Percentiles rank a stretch among this genome's conserved stretches.
phyloP scores from a whole-genome alignment of 2,888 invertebrate species.

The Pachycephus smyrnensis region DNA sequence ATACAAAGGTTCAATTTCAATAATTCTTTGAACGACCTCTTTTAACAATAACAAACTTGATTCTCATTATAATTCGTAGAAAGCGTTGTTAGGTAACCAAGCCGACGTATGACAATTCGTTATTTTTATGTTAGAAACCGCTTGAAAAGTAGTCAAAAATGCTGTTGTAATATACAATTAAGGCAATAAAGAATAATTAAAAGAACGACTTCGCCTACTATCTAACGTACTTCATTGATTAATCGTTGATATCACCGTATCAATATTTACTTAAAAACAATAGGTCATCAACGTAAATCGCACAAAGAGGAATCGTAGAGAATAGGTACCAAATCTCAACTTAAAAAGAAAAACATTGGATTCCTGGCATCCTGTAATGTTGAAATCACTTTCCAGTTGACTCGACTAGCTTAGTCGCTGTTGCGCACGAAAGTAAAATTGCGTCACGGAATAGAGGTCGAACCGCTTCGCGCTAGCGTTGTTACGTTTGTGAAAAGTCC shows the following conservation, averaged over 20 bases:
- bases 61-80: background rate
- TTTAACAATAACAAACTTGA: background rate
- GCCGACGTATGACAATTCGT: too few relatives aligned
- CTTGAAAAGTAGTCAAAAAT: background rate
- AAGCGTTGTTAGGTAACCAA: too few relatives aligned
- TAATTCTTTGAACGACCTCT: too few relatives aligned
- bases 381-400: conserved; percentile 42
- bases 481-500: conserved; percentile 38
- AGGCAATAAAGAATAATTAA: background rate
- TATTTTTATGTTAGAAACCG: too few relatives aligned
- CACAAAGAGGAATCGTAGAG: background rate
- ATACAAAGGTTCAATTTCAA: too few relatives aligned
- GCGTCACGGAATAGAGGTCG: conserved; percentile 53
- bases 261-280: background rate
- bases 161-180: background rate
- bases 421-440: conserved; percentile 53
- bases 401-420: conserved; percentile 25
- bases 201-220: background rate
- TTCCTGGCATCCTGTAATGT: conserved; percentile 50
- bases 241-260: background rate
- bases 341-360: conserved; percentile 18
- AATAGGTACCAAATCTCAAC: background rate
- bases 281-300: background rate
- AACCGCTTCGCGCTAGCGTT: conserved; percentile 32
- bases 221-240: background rate